Evolutionary conservation across 2,888 invertebrate genomes (phyloP).

Genomic region (Tetramorium bicarinatum): DNA sequence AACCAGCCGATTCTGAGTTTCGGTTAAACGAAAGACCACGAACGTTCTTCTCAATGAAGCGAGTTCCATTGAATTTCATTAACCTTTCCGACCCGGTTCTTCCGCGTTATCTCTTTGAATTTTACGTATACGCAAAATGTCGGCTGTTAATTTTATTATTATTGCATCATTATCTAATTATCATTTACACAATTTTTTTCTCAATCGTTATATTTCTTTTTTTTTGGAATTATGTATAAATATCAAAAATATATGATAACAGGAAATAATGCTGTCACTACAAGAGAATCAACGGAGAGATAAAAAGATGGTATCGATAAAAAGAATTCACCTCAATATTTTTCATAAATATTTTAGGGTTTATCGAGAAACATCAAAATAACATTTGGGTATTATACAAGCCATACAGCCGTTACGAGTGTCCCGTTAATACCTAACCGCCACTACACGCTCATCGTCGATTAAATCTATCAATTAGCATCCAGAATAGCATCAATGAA

Average conservation of each 20-base stretch:
- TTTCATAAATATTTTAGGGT: not conserved
- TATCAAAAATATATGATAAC: not conserved
- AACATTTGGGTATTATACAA: not conserved
- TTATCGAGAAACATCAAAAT: conserved; percentile 9
- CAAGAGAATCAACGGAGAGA: not conserved
- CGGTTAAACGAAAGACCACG: not conserved
- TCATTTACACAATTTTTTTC: not conserved
- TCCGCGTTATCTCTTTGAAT: not conserved
- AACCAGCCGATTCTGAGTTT: conserved; percentile 25
- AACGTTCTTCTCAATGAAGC: conserved; percentile 29
- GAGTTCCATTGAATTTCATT: conserved; percentile 10
- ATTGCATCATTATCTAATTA: not conserved
- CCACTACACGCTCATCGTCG: not conserved
- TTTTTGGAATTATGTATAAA: not conserved
- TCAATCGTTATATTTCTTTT: not conserved
- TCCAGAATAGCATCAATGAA: conserved; percentile 17
- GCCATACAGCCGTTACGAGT: not conserved
- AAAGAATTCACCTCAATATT: not conserved
- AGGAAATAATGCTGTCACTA: not conserved
- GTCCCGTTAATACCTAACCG: conserved; percentile 30
- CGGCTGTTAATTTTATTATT: not conserved
- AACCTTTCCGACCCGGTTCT: not conserved
- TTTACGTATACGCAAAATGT: not conserved
- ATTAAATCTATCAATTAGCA: conserved; percentile 38
- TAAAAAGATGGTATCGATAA: not conserved